Evolutionary conservation across 1,140 invertebrate genomes (phyloP).

Genomic region (Papilio glaucus): DNA sequence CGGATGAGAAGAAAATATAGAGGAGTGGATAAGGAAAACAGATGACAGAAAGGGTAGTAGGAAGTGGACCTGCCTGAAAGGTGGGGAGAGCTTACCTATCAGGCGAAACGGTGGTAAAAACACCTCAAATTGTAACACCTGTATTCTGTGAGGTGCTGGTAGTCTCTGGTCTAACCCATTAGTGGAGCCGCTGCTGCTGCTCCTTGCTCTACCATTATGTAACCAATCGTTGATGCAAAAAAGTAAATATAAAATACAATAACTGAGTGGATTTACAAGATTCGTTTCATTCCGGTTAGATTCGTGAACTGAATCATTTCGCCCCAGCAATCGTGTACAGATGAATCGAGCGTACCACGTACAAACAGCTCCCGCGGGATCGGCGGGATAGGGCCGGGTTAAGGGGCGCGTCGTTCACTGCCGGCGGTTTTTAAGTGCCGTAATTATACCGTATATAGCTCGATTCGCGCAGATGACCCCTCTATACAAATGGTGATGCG

Average conservation of each 20-base stretch:
- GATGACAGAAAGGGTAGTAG: no score
- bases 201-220: no score
- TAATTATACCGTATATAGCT: conserved; percentile 17
- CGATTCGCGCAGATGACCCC: background rate
- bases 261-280: background rate
- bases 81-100: no score
- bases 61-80: no score
- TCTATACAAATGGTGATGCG: background rate
- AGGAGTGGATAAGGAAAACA: no score
- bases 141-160: no score
- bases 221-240: background rate
- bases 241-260: no score
- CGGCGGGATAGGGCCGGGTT: conserved; percentile 18
- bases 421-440: conserved; percentile 27
- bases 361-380: conserved; percentile 1
- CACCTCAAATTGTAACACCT: no score
- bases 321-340: background rate
- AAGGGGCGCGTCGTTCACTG: conserved; percentile 25
- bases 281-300: background rate
- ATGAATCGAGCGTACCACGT: background rate
- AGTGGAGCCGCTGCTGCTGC: no score
- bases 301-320: conserved; percentile 11
- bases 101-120: no score
- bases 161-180: no score
- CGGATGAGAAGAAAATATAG: no score